Evolutionary conservation across 2,113 vertebrate species (phyloP), one percentile per base, ranked within the genome.

Genomic region (Hoplias malabaricus): DNA sequence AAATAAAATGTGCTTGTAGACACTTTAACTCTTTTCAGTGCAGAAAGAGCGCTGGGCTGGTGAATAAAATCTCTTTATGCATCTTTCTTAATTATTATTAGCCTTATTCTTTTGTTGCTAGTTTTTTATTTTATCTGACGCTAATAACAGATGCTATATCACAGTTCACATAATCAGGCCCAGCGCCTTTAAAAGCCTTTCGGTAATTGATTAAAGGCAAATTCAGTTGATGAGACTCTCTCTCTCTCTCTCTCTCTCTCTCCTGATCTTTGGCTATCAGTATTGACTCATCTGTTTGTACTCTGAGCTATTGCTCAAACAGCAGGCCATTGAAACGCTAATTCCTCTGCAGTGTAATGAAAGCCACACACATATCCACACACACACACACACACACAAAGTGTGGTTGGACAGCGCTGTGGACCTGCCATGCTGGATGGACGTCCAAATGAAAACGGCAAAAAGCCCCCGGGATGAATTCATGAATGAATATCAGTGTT

Each of bases 231-330:
- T 69, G 21, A 69, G 50, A 56, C 53, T 56, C 53, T 56, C 7
- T 19, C 23, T 9, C n/a, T 56, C 53, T 56, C 53, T 56, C 56
- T 29, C 29, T n/a, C 8, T 21, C 59, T 10, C 59, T 19, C 33
- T 21, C 31, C 34, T 73, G 77, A 79, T 73, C 40, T 71, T 68
- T 62, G 68, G 40, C 19, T 79, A 79, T 79, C 77, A 73, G 54
- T 79, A 70, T 73, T 73, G 70, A 73, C 77, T 73, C 77, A 72
- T 73, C 77, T 73, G 77, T 72, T n/a, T 65, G 77, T 72, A 36
- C 59, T 71, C n/a, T 73, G 34, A 78, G 77, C 68, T 72, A 54
- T 66, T 71, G 71, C 69, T 65, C 69, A 73, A 71, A 79, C 67
- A 73, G 65, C 57, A 70, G 42, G 33, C 72, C 36, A 50, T 42